Evolutionary conservation across 2,797 vertebrate genomes (phyloP).

Genomic region (Mormyrus hasselquistii): DNA sequence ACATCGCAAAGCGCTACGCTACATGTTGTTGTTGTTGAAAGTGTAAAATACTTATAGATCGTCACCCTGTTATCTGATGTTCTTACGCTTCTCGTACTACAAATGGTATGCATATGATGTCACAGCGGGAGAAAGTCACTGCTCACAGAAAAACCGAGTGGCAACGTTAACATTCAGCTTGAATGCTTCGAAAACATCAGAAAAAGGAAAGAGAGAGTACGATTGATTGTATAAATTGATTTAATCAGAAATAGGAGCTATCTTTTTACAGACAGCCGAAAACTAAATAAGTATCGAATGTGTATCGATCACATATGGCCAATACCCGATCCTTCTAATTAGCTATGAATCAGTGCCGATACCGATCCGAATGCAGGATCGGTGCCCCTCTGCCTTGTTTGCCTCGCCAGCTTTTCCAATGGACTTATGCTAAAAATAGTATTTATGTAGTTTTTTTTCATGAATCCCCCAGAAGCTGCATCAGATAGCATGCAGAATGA

Average conservation of each 20-base stretch:
- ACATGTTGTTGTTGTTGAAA: neutral
- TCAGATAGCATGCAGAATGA: slow-evolving; percentile 30
- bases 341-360: neutral
- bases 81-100: neutral
- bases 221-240: neutral
- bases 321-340: neutral
- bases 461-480: slow-evolving; percentile 32
- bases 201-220: neutral
- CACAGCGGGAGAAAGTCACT: neutral
- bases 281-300: neutral
- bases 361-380: neutral
- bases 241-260: neutral
- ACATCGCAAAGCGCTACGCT: neutral
- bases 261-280: neutral
- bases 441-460: slow-evolving; percentile 31
- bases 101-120: neutral
- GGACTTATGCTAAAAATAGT: slow-evolving; percentile 20
- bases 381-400: neutral
- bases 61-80: neutral
- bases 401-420: neutral
- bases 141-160: neutral
- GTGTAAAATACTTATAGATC: neutral
- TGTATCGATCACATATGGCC: neutral
- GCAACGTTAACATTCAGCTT: neutral
- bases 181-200: neutral